Conservation (phyloP, 2,797 vertebrate species). For the Cuniculus paca region DNA sequence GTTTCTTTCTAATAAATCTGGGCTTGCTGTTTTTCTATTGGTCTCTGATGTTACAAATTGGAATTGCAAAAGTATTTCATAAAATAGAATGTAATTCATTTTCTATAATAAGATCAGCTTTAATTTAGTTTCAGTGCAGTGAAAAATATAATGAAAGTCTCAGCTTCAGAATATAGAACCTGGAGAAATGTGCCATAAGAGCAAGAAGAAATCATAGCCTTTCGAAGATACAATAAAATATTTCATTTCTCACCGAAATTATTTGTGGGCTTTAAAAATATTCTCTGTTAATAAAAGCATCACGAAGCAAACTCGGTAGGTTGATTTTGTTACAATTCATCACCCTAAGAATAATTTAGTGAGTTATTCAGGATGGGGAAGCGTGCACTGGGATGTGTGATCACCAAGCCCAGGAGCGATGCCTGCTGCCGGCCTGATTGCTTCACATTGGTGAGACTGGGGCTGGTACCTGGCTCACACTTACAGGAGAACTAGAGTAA, state of each 20-base stretch:
- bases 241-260: constrained; percentile 80
- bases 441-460: not conserved
- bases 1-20: constrained; percentile 80
- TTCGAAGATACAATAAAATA: constrained; percentile 54
- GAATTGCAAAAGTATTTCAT: constrained; percentile 81
- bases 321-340: constrained; percentile 52
- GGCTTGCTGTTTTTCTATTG: constrained; percentile 83
- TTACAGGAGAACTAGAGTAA: not conserved
- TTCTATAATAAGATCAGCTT: constrained; percentile 85
- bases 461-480: not conserved
- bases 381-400: constrained; percentile 55
- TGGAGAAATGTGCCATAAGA: constrained; percentile 68
- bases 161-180: constrained; percentile 63
- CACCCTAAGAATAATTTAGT: constrained; percentile 73
- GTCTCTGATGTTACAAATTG: constrained; percentile 81
- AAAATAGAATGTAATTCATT: constrained; percentile 86
- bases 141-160: constrained; percentile 84
- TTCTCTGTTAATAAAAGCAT: constrained; percentile 71
- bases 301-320: constrained; percentile 70
- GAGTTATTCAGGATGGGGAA: constrained; percentile 55
- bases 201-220: constrained; percentile 66
- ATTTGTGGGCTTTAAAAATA: constrained; percentile 84
- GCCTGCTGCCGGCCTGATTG: constrained; percentile 13
- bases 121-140: constrained; percentile 86
- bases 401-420: constrained; percentile 62